phyloP scores from a whole-genome alignment of 2,888 invertebrate species.

The Pegoplata infirma region DNA sequence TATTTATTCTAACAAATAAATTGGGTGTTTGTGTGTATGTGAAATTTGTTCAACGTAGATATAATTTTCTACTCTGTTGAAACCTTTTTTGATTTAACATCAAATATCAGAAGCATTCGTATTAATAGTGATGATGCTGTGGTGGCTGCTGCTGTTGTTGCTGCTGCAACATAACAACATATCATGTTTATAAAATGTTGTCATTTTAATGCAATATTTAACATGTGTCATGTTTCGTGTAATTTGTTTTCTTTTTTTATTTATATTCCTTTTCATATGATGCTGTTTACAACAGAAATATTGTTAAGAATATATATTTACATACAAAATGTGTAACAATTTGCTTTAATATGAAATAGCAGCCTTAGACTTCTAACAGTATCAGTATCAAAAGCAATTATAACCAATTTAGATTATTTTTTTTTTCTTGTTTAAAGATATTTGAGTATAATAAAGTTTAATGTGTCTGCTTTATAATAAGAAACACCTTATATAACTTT shows the following conservation, averaged over 20 bases:
- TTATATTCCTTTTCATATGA: background rate
- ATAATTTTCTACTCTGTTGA: slow-evolving; percentile 14
- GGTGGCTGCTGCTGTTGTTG: background rate
- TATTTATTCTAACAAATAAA: background rate
- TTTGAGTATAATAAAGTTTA: background rate
- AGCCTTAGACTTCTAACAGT: background rate
- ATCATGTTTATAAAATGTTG: slow-evolving; percentile 37
- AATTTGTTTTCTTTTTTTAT: slow-evolving; percentile 4
- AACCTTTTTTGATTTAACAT: slow-evolving; percentile 18
- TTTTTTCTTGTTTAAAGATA: background rate
- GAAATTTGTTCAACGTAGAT: slow-evolving; percentile 35
- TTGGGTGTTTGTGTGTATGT: slow-evolving; percentile 24
- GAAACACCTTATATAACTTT: background rate
- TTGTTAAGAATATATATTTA: slow-evolving; percentile 29
- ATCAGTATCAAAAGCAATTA: background rate
- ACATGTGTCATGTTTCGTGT: slow-evolving; percentile 58
- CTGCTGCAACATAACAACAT: background rate
- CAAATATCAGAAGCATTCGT: background rate
- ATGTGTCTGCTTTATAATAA: background rate
- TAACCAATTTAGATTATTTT: background rate
- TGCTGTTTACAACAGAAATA: too few relatives aligned
- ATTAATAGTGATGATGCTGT: background rate
- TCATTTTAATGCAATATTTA: slow-evolving; percentile 50
- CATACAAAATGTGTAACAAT: slow-evolving; percentile 42
- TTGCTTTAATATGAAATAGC: background rate